These are phyloP conservation scores for Leuciscus waleckii DNA, from an alignment of 2,797 vertebrate genomes.

Conservation along the genomic window DNA sequence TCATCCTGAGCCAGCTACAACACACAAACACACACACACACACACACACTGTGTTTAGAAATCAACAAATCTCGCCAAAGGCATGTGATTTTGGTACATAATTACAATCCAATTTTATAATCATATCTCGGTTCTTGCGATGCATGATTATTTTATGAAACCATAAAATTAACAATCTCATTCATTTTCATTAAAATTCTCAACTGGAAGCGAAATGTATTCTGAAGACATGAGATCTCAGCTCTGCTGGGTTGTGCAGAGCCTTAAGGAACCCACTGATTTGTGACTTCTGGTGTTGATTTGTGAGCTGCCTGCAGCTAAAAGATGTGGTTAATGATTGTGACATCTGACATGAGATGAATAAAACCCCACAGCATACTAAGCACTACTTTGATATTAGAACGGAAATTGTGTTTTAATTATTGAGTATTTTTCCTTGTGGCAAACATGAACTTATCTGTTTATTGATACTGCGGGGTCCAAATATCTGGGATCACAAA, in stretches of 20 bases:
- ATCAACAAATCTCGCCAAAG: constrained; percentile 11
- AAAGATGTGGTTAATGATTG: constrained; percentile 27
- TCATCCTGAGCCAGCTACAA: constrained; percentile 92
- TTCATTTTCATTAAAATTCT: constrained; percentile 29
- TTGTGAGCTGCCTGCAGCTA: constrained; percentile 29
- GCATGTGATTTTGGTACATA: neutral
- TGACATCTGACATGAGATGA: constrained; percentile 10
- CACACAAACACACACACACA: constrained; percentile 34
- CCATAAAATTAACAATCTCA: neutral
- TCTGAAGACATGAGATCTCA: neutral
- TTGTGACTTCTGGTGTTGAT: constrained; percentile 27
- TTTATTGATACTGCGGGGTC: constrained; percentile 1
- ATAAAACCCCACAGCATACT: constrained; percentile 16
- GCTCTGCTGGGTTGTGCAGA: neutral
- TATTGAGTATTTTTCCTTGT: constrained; percentile 29
- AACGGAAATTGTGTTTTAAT: constrained; percentile 30
- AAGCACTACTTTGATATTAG: constrained; percentile 23
- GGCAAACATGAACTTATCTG: constrained; percentile 1
- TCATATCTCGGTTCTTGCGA: neutral
- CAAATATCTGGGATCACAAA: neutral
- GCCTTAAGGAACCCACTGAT: constrained; percentile 30
- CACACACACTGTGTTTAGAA: neutral
- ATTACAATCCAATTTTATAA: neutral
- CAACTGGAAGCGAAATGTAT: constrained; percentile 1
- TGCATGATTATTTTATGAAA: constrained; percentile 20